A percentile compares a stretch with the other conserved stretches of the same genome.
Evolutionary conservation across 1,140 invertebrate species (phyloP).

Genomic region (Drosophila oshimai): DNA sequence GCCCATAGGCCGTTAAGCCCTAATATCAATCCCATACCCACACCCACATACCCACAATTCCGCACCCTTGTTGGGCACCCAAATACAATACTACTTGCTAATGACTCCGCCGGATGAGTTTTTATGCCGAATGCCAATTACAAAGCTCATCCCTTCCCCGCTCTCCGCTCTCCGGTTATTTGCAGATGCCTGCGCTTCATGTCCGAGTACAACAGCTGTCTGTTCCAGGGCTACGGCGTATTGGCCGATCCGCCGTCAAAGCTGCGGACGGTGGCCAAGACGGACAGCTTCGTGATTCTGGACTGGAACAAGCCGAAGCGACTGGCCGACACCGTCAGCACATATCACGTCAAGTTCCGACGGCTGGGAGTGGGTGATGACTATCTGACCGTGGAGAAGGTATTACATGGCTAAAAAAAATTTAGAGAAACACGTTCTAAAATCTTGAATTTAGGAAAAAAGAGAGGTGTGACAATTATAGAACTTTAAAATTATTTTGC

Average conservation of each 20-base stretch:
- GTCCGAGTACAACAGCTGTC: slow-evolving; percentile 89
- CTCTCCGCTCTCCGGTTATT: not conserved
- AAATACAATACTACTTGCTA: slow-evolving; percentile 33
- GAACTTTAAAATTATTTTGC: too few species aligned
- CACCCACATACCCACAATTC: not conserved
- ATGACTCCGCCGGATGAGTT: slow-evolving; percentile 36
- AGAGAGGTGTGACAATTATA: not conserved
- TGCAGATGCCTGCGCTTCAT: slow-evolving; percentile 90
- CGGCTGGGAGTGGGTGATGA: slow-evolving; percentile 83
- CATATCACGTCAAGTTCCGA: slow-evolving; percentile 88
- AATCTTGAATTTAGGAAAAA: not conserved
- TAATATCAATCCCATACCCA: slow-evolving; percentile 19
- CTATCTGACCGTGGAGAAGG: slow-evolving; percentile 84
- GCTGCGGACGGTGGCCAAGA: slow-evolving; percentile 88
- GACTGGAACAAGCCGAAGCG: slow-evolving; percentile 90
- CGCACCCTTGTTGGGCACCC: not conserved
- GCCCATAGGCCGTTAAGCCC: slow-evolving; percentile 30
- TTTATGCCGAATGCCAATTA: slow-evolving; percentile 46
- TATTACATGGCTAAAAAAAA: slow-evolving; percentile 46
- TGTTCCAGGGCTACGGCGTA: slow-evolving; percentile 92
- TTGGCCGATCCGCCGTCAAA: slow-evolving; percentile 88
- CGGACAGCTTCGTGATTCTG: slow-evolving; percentile 89
- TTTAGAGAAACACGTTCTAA: too few species aligned
- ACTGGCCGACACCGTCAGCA: slow-evolving; percentile 87
- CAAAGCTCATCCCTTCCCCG: not conserved